phyloP scores from a whole-genome alignment of 2,888 invertebrate species.

The Tetragnatha montana region DNA sequence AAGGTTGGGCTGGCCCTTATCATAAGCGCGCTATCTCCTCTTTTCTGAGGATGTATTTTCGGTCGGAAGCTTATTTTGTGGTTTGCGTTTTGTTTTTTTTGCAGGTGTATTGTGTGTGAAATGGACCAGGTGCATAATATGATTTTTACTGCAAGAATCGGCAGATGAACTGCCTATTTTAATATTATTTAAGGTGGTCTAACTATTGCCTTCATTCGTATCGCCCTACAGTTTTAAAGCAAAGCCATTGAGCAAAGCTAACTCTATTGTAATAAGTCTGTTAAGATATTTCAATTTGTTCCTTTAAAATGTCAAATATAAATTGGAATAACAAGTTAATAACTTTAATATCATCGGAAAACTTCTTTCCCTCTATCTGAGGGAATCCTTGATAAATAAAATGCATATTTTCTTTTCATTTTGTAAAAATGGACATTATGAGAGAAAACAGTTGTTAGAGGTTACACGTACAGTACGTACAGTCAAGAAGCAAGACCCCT shows the following conservation, averaged over 20 bases:
- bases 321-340: no score
- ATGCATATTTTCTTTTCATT: no score
- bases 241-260: background rate
- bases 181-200: background rate
- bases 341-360: no score
- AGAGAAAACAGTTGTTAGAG: no score
- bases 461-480: no score
- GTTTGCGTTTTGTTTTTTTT: background rate
- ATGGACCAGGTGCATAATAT: conserved; percentile 12
- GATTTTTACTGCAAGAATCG: background rate
- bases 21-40: background rate
- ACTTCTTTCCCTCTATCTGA: no score
- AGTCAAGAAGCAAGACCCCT: no score
- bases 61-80: conserved; percentile 7
- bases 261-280: background rate
- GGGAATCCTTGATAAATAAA: no score
- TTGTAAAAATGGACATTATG: no score
- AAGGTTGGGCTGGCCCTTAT: conserved; percentile 35
- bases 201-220: background rate
- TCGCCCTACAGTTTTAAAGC: background rate
- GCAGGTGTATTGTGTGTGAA: conserved; percentile 1
- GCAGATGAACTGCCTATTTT: background rate
- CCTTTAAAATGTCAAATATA: no score
- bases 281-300: background rate
- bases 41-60: background rate